Base-by-base conservation (phyloP, 1,140 invertebrate species). In the Gerris buenoi region DNA sequence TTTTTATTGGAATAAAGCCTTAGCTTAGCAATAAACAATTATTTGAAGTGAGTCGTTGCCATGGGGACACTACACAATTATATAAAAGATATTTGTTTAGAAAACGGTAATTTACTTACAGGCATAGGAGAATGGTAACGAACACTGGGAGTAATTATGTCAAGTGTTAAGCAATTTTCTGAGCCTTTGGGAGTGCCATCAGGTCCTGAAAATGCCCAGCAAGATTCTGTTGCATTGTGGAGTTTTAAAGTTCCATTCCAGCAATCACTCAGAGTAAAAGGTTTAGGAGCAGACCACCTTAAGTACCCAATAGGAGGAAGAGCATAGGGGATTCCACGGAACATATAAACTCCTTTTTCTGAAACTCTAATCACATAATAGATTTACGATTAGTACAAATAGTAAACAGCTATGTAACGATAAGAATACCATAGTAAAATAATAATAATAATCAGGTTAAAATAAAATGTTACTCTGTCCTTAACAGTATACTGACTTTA, bases 111-210 rank as follows among this genome's bases (percentile, higher is more conserved):
- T 27, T 18, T 1, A 68, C 70, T 68, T 69, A 72, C 69, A 28
- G 70, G 71, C 15, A 72, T 18, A 22, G 68, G 70, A 15, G 46
- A 65, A 25, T 67, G 23, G 59, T 70, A 72, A 28, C 67, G 29
- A 33, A 72, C 68, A n/a, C 67, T 33, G 14, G 95, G 94, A 13
- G 91, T 88, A 76, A 94, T 97, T 71, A 98, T 89, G 76, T 98
- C 98, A 72, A 98, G 83, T 75, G 95, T 97, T 22, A 98, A 83
- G 74, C 95, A 98, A 78, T 98, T 94, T 81, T 98, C 95, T 25
- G 78, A 77, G 0, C 90, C 90, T 25, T 81, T 78, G 3, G 83
- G 77, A 1, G 81, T 83, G 26, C 84, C 85, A 71, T 86, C 84
- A 22, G 81, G 78, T 33, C 86, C 78, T 10, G 5, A 46, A 22